Percentiles rank a stretch among this genome's conserved stretches.
Evolutionary conservation across 2,113 vertebrate species (phyloP).

Genomic region (Archocentrus centrarchus): DNA sequence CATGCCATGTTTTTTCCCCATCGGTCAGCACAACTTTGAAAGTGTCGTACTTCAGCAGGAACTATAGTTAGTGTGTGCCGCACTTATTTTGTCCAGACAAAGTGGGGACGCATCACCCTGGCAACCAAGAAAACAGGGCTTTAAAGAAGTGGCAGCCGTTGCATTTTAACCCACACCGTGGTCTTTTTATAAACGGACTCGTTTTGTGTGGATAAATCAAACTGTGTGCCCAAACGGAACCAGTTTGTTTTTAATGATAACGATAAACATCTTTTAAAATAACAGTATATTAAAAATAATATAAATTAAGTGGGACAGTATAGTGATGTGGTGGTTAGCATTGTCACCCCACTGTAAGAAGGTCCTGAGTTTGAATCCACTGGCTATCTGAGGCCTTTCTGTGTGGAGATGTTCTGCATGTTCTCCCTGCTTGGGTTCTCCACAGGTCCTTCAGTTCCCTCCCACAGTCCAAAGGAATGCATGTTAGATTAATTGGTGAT

Average conservation of each 20-base stretch:
- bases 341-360: not conserved
- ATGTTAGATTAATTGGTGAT: not conserved
- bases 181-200: not conserved
- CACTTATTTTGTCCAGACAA: rapidly evolving
- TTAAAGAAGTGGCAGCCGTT: not conserved
- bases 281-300: not conserved
- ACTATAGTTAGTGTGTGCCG: not conserved
- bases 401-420: not conserved
- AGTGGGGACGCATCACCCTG: not conserved
- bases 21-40: not conserved
- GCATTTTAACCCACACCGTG: not conserved
- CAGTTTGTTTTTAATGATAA: not conserved
- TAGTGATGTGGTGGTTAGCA: not conserved
- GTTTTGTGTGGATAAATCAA: not conserved
- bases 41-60: not conserved
- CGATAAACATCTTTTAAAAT: not conserved
- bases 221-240: too few relatives aligned
- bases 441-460: not conserved
- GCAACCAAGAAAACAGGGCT: not conserved
- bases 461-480: not conserved
- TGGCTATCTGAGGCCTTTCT: not conserved
- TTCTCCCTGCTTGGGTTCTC: not conserved
- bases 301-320: not conserved
- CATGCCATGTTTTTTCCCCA: not conserved
- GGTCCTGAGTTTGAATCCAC: too few relatives aligned